phyloP scores from a whole-genome alignment of 1,140 invertebrate genomes.

The Drosophila orena region DNA sequence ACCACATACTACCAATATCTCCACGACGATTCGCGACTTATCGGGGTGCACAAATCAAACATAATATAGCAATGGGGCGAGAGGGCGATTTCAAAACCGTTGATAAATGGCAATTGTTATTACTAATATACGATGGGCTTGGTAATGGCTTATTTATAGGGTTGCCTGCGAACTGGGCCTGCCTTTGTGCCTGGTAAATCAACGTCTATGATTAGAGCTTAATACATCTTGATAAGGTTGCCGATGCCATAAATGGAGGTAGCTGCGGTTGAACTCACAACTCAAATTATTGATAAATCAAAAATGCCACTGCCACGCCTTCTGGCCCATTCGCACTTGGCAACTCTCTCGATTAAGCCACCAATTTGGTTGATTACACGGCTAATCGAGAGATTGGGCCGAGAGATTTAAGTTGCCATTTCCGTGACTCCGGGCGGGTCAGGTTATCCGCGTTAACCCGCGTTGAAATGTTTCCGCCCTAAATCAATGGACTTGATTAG shows the following conservation, averaged over 20 bases:
- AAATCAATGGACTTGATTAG: slow-evolving; percentile 11
- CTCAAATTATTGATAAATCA: slow-evolving; percentile 74
- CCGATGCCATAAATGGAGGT: slow-evolving; percentile 8
- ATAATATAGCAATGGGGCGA: slow-evolving; percentile 12
- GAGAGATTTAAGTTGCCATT: slow-evolving; percentile 55
- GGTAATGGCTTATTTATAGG: slow-evolving; percentile 70
- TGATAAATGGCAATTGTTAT: slow-evolving; percentile 68
- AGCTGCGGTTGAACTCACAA: slow-evolving; percentile 5
- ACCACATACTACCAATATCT: slow-evolving; percentile 12
- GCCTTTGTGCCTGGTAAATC: slow-evolving; percentile 62
- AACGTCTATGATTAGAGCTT: slow-evolving; percentile 79
- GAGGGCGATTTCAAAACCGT: slow-evolving; percentile 45
- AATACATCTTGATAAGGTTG: slow-evolving; percentile 74
- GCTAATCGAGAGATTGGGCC: slow-evolving; percentile 62
- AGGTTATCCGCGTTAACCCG: slow-evolving; percentile 18
- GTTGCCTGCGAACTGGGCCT: slow-evolving; percentile 2
- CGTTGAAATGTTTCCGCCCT: not conserved
- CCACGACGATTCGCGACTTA: slow-evolving; percentile 24
- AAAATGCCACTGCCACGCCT: slow-evolving; percentile 40
- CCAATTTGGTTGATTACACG: slow-evolving; percentile 35
- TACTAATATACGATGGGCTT: slow-evolving; percentile 57
- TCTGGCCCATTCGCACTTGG: slow-evolving; percentile 1
- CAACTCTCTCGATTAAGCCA: slow-evolving; percentile 31
- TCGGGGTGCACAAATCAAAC: slow-evolving; percentile 61
- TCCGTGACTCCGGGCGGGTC: slow-evolving; percentile 38